These are phyloP conservation scores for Phylloscopus whistleri DNA, from an alignment of 2,113 vertebrate species.

Conservation along the genomic window DNA sequence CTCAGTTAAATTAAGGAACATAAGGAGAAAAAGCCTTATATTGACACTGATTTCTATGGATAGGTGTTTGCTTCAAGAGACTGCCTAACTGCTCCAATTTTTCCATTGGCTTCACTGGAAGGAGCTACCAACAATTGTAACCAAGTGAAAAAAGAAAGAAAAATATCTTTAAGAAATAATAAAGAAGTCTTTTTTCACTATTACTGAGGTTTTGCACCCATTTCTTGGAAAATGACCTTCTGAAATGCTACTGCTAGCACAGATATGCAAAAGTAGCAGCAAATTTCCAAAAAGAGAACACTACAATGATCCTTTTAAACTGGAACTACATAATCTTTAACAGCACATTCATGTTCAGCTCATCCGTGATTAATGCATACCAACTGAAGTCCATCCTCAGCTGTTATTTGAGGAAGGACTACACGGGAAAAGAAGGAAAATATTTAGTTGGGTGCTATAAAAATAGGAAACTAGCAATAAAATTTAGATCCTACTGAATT, in stretches of 20 bases:
- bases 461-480: neutral
- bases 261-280: neutral
- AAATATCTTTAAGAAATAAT: neutral
- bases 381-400: neutral
- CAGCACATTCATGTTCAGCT: neutral
- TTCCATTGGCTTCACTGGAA: neutral
- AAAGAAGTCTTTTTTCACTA: neutral
- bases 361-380: neutral
- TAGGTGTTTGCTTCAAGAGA: neutral
- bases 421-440: neutral
- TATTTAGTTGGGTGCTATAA: neutral
- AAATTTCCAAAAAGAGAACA: neutral
- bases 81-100: neutral
- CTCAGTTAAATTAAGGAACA: neutral
- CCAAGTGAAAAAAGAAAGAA: neutral
- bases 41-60: neutral
- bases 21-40: neutral
- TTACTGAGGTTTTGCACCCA: fast-evolving
- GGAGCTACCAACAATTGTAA: neutral
- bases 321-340: neutral
- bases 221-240: neutral
- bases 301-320: neutral
- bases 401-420: neutral
- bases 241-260: neutral
- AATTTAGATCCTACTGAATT: neutral